Evolutionary conservation across 2,113 vertebrate genomes (phyloP).

Genomic region (Podarcis cretensis): DNA sequence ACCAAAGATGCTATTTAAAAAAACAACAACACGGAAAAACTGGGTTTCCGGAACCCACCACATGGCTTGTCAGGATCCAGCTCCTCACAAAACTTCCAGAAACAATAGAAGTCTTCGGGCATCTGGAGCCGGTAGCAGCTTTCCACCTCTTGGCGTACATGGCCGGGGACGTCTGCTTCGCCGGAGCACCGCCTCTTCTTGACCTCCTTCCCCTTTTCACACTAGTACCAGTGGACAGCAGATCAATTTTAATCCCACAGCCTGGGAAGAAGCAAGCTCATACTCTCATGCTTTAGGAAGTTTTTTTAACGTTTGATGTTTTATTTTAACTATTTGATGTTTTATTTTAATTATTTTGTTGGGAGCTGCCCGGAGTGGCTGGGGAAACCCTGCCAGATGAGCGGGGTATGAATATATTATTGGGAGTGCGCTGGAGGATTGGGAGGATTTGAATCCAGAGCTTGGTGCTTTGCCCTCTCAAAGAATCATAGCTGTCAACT

Average conservation of each 20-base stretch:
- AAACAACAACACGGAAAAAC: not conserved
- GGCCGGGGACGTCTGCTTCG: constrained; percentile 57
- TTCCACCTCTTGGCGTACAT: constrained; percentile 81
- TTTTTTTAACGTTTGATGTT: too few relatives aligned
- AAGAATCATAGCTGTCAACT: too few relatives aligned
- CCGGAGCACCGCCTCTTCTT: constrained; percentile 78
- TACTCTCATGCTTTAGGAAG: not conserved
- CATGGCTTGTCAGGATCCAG: constrained; percentile 84
- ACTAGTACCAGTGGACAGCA: constrained; percentile 55
- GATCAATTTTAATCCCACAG: not conserved
- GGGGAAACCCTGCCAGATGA: too few relatives aligned
- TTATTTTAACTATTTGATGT: too few relatives aligned
- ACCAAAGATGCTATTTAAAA: too few relatives aligned
- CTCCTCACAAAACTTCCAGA: constrained; percentile 92
- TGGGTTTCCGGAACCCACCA: constrained; percentile 74
- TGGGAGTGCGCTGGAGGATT: too few relatives aligned
- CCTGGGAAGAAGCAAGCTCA: not conserved
- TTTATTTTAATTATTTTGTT: too few relatives aligned
- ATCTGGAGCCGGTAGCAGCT: constrained; percentile 83
- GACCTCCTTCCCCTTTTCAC: constrained; percentile 65
- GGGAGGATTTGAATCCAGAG: not conserved
- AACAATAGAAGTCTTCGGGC: constrained; percentile 93
- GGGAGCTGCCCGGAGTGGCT: too few relatives aligned
- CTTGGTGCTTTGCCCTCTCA: too few relatives aligned
- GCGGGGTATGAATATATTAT: too few relatives aligned